A percentile compares a stretch with the other conserved stretches of the same genome.
phyloP scores from a whole-genome alignment of 2,797 vertebrate species.

The Choloepus didactylus region DNA sequence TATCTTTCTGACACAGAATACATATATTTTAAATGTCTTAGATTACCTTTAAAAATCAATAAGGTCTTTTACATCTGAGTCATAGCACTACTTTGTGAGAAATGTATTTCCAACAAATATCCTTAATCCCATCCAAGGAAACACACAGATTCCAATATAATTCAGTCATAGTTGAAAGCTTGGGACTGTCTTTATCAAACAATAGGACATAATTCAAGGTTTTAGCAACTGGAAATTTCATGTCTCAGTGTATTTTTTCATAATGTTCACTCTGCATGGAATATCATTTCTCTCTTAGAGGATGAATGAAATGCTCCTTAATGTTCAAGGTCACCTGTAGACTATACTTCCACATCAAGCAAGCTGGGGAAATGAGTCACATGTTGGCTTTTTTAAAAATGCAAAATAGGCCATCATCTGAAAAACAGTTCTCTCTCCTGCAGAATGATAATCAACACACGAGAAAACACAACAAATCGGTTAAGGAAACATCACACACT shows the following conservation, averaged over 20 bases:
- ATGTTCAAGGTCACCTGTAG: background rate
- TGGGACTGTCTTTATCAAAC: background rate
- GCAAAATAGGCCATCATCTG: background rate
- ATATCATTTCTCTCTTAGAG: background rate
- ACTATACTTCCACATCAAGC: background rate
- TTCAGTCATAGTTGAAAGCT: background rate
- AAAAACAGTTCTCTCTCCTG: background rate
- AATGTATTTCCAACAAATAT: constrained; percentile 20
- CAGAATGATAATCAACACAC: background rate
- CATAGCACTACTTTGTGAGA: background rate
- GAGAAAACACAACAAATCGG: background rate
- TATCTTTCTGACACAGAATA: background rate
- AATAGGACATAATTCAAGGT: background rate
- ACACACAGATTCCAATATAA: background rate
- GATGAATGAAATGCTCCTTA: background rate
- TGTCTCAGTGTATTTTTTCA: background rate
- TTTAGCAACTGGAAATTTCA: background rate
- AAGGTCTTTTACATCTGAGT: background rate
- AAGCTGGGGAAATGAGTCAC: background rate
- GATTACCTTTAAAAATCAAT: background rate
- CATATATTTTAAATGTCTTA: background rate
- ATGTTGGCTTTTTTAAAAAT: background rate
- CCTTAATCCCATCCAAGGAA: background rate
- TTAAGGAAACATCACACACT: too few species aligned
- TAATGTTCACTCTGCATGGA: background rate